A percentile compares a stretch with the other conserved stretches of the same genome.
These are phyloP conservation scores for Diaphora mendica DNA, from an alignment of 2,888 invertebrate species.

Conservation along the genomic window DNA sequence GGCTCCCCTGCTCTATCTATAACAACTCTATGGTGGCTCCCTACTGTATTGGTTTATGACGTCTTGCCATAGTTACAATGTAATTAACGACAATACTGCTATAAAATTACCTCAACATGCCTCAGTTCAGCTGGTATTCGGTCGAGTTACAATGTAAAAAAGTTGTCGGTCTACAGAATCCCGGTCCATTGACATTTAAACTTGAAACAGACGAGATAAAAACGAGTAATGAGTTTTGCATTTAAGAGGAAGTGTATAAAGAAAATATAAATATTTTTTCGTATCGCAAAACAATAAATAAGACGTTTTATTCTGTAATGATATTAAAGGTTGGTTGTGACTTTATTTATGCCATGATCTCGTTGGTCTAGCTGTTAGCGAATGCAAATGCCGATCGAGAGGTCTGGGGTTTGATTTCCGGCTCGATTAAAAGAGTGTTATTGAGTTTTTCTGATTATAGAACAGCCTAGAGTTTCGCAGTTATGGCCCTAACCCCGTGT, in stretches of 20 bases:
- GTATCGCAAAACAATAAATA: constrained; percentile 19
- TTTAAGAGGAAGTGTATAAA: constrained; percentile 7
- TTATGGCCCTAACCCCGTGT: too few relatives aligned
- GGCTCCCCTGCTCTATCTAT: too few relatives aligned
- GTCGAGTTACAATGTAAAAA: background rate
- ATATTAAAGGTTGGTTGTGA: background rate
- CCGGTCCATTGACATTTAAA: constrained; percentile 44
- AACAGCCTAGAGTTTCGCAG: too few relatives aligned
- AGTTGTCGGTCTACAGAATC: constrained; percentile 24
- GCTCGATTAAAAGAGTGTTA: too few relatives aligned
- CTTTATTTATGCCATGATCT: background rate
- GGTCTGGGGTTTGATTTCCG: too few relatives aligned
- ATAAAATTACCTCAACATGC: background rate
- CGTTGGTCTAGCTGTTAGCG: too few relatives aligned
- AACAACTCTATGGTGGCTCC: too few relatives aligned
- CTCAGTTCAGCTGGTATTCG: background rate
- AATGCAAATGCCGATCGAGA: too few relatives aligned
- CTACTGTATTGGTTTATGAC: too few relatives aligned
- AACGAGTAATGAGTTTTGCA: constrained; percentile 20
- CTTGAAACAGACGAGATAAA: constrained; percentile 29
- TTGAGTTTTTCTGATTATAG: too few relatives aligned
- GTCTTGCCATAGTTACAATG: background rate
- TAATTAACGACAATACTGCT: background rate
- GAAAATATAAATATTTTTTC: constrained; percentile 16
- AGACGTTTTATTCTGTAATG: constrained; percentile 15